Evolutionary conservation across 1,140 invertebrate genomes (phyloP), one percentile per base, ranked within the genome.

Genomic region (Drosophila eugracilis): DNA sequence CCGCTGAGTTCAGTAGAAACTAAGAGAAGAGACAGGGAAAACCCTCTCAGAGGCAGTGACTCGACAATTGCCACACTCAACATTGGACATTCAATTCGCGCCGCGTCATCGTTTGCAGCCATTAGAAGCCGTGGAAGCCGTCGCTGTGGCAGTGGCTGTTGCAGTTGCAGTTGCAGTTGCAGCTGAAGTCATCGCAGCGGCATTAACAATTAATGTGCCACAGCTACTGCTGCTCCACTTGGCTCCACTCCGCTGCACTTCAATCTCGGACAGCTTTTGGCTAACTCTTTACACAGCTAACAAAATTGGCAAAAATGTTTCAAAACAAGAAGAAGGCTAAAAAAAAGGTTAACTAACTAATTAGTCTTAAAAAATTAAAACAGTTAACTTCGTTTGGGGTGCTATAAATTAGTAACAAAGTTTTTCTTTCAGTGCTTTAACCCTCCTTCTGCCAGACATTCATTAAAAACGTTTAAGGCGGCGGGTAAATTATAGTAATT

Each of bases 401-500:
- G 2, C 15, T 21, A n/a, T n/a, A 21, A 21, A 41, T 21, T 7
- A 7, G 4, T 3, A 3, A 0, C 2, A 7, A 4, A 1, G 0
- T 15, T 15, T 52, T 37, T 50, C 9, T 41, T n/a, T 1, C 15
- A 24, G 50, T 54, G 50, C 22, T 22, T 10, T 36, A 24, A 39
- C 22, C 24, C 37, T 26, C 10, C 37, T n/a, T 12, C 10, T 32
- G 42, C 22, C 37, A 49, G 37, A 32, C 59, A 58, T 57, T 65
- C 58, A 72, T 73, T 70, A 54, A 60, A 70, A 70, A 70, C 55
- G 54, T 70, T 69, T 48, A 73, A 65, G 34, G 58, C 50, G 67
- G 50, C 71, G 32, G 47, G n/a, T 28, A 72, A 75, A 73, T 75
- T 65, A 75, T 66, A 53, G 59, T 75, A 75, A 75, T 73, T 73